These are phyloP conservation scores for Phragmatobia fuliginosa DNA, from an alignment of 2,888 invertebrate genomes.

Conservation along the genomic window DNA sequence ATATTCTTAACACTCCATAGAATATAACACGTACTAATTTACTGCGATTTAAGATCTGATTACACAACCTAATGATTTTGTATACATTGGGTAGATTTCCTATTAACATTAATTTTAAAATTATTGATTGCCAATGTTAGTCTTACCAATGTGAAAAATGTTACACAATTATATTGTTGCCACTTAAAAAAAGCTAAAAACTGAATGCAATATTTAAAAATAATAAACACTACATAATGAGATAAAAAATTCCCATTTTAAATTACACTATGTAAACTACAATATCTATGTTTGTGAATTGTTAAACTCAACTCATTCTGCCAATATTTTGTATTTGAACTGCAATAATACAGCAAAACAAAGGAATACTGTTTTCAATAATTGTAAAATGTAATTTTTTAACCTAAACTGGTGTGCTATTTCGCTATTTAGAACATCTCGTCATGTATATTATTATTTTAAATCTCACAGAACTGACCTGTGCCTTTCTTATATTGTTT, in stretches of 20 bases:
- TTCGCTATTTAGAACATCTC: neutral
- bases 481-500: conserved; percentile 28
- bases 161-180: neutral
- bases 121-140: no score
- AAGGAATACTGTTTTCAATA: no score
- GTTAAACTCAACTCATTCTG: neutral
- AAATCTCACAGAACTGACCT: conserved; percentile 37
- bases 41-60: conserved; percentile 11
- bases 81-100: neutral
- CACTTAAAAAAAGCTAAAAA: neutral
- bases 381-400: conserved; percentile 1
- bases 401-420: neutral
- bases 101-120: neutral
- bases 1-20: conserved; percentile 36
- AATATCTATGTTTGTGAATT: neutral
- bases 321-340: neutral
- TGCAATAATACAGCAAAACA: neutral
- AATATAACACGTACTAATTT: conserved; percentile 38
- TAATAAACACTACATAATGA: neutral
- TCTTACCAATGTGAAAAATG: neutral
- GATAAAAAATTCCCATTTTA: neutral
- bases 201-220: neutral
- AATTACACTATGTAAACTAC: neutral
- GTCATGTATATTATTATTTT: conserved; percentile 12
- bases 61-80: neutral